phyloP scores from a whole-genome alignment of 2,113 vertebrate genomes.

The Arizona elegans region DNA sequence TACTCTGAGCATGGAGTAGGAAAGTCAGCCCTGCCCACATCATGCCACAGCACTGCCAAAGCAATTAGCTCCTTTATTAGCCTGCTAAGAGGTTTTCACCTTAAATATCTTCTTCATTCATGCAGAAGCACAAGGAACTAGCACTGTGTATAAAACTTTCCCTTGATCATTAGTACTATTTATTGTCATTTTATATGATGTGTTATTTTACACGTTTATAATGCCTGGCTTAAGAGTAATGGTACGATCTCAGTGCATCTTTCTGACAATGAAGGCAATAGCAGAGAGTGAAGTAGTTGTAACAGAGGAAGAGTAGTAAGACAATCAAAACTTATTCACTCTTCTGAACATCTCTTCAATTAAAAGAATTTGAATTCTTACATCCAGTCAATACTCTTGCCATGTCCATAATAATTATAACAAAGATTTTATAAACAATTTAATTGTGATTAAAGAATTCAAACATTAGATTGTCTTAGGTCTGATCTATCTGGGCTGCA shows the following conservation, averaged over 20 bases:
- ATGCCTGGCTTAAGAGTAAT: not conserved
- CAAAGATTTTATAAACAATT: not conserved
- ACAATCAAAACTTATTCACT: not conserved
- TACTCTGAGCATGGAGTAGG: not conserved
- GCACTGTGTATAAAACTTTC: constrained; percentile 16
- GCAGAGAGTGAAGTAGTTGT: not conserved
- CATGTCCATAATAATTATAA: not conserved
- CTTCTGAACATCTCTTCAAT: not conserved
- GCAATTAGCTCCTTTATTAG: not conserved
- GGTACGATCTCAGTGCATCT: not conserved
- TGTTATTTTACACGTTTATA: constrained; percentile 20
- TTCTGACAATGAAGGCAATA: not conserved
- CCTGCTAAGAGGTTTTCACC: not conserved
- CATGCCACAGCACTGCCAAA: not conserved
- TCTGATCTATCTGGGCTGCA: not conserved
- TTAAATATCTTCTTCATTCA: not conserved
- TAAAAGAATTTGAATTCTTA: not conserved
- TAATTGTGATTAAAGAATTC: not conserved
- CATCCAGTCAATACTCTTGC: not conserved
- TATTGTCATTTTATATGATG: constrained; percentile 24
- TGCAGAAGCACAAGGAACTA: not conserved
- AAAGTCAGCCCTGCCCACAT: not conserved
- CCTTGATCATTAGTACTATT: constrained; percentile 39
- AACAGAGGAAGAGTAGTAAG: not conserved
- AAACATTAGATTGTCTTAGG: not conserved